Base-by-base conservation (phyloP, 2,797 vertebrate genomes). In the Morus bassanus region DNA sequence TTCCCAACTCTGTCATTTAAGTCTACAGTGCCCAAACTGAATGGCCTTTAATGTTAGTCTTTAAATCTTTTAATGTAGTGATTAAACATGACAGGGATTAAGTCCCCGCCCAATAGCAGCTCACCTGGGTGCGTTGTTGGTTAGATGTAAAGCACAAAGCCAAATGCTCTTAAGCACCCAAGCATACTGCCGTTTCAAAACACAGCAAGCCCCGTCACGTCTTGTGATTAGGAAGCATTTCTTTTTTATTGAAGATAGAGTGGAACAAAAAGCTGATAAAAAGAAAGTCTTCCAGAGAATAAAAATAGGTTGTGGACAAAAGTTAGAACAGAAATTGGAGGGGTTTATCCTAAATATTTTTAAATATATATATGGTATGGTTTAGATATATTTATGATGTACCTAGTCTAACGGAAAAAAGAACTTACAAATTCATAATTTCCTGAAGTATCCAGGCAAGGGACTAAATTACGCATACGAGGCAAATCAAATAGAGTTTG, bases 51-150 rank as follows among this genome's bases (percentile, higher is more conserved):
- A 92, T 8, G 4, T 95, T 91, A 85, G 67, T 64, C 87, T 90
- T 95, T 96, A 89, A 87, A 87, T 93, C 95, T 94, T 91, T 94
- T 82, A 89, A 65, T 80, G 70, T 37, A 77, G 74, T 96, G 95
- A 97, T 97, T 97, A 88, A 97, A 88, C 81, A 76, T 94, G 95
- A 97, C 95, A 96, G 89, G 94, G 93, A 95, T 95, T 96, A 96
- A 54, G 87, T 78, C 68, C 37, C 54, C 88, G 77, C 78, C 96
- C 95, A 95, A 95, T 95, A 93, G 93, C 86, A 82, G 82, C 88
- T 88, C 91, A 94, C 92, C 85, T 96, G 72, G 51, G 21, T 90
- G 85, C 0, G 2, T 70, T 95, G 65, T 74, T 95, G 65, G 80
- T 94, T 76, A 33, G 77, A 83, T 81, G 78, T 50, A 85, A 72